Conservation (phyloP, 2,888 invertebrate genomes). For the Apodemia hepburni region DNA sequence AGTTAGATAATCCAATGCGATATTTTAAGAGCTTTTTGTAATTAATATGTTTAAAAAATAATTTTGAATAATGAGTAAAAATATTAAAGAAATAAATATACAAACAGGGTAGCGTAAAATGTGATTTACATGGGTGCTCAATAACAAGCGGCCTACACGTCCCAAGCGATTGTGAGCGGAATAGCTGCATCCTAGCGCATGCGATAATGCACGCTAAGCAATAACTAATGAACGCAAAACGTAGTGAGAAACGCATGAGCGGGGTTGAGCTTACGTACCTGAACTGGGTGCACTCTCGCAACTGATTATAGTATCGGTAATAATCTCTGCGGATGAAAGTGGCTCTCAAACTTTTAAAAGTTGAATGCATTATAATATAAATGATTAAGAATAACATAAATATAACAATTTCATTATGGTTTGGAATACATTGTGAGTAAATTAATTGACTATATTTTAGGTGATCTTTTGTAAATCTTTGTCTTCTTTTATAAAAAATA, state of each 20-base stretch:
- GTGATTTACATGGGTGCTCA: no score
- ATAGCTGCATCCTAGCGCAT: no score
- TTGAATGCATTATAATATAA: not conserved
- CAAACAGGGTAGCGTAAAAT: no score
- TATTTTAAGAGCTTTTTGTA: no score
- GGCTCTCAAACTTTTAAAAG: conserved; percentile 1
- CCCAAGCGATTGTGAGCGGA: no score
- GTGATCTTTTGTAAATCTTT: conserved; percentile 23
- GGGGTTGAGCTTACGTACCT: not conserved
- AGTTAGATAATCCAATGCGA: no score
- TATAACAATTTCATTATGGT: not conserved
- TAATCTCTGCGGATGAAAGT: not conserved
- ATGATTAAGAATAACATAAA: not conserved
- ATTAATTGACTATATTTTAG: not conserved
- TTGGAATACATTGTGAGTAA: not conserved
- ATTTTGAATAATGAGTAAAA: no score
- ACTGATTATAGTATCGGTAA: not conserved
- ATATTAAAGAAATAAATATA: no score
- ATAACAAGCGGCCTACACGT: no score
- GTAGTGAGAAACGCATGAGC: not conserved
- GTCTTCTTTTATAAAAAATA: conserved; percentile 26
- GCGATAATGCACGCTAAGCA: not conserved
- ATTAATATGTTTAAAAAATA: not conserved
- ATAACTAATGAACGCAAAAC: not conserved
- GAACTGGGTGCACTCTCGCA: not conserved